Base-by-base conservation (phyloP, 2,888 invertebrate species). In the Gordius sp. region DNA sequence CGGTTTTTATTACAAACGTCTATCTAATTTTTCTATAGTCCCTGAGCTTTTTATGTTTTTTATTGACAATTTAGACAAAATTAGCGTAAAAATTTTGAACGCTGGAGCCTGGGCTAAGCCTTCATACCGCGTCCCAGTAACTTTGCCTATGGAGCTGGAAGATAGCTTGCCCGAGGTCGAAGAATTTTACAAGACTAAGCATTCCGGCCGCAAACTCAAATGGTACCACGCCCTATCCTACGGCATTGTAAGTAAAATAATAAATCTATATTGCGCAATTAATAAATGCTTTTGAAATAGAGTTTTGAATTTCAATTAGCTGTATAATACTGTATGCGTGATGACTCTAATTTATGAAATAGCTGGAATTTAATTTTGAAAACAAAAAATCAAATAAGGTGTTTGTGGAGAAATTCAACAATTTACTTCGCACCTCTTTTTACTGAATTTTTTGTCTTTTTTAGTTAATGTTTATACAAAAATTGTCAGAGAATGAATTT, bases 201-300 rank as follows among this genome's bases (percentile, higher is more conserved):
- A 97, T 73, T 86, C 82, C 64, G 97, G 97, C 4, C 75, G 97
- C 58, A 93, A 93, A 69, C 73, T 97, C 59, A 87, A 87, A 71
- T 93, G 91, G 91, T 73, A 91, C 70, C 89, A 93, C 72, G 87
- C 89, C 66, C 89, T 91, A 87, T 87, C 89, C 62, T 91, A 91
- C 71, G 91, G 91, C 63, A 87, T 87, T 59, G 76, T 77, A 66
- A 67, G 69, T 63, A 41, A 53, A 57, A 23, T 57, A 25, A 57
- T 57, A 18, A 20, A 24, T 13, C n/a, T 52, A 23, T 23, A 13
- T 52, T 8, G n/a, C n/a, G 16, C 39, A n/a, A 39, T 16, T 13
- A 89, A n/a, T n/a, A n/a, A n/a, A n/a, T n/a, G n/a, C n/a, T n/a
- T n/a, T n/a, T n/a, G n/a, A n/a, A n/a, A n/a, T n/a, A n/a, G n/a